phyloP scores from a whole-genome alignment of 2,888 invertebrate genomes.

The Allacma fusca region DNA sequence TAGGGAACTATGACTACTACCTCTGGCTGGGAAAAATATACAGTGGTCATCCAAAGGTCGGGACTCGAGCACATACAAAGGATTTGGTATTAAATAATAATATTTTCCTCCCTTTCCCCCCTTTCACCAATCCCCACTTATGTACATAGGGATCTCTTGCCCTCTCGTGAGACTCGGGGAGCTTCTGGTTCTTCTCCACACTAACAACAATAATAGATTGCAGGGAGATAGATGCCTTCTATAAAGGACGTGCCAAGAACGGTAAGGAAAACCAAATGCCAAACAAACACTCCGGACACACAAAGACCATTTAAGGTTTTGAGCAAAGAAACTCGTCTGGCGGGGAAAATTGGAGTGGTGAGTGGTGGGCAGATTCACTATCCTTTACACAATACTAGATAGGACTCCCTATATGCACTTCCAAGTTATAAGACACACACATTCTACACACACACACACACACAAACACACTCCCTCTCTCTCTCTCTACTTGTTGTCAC shows the following conservation, averaged over 20 bases:
- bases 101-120: background rate
- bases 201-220: constrained; percentile 9
- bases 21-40: no score
- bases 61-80: background rate
- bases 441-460: no score
- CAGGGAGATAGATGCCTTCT: background rate
- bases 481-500: constrained; percentile 2
- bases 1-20: no score
- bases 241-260: constrained; percentile 9
- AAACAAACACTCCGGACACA: constrained; percentile 24
- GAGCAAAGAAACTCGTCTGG: background rate
- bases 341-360: no score
- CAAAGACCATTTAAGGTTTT: constrained; percentile 12
- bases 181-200: background rate
- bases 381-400: no score
- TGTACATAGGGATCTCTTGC: background rate
- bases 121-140: background rate
- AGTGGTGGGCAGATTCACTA: background rate
- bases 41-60: no score
- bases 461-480: background rate
- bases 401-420: no score
- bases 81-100: background rate
- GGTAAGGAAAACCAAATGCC: constrained; percentile 7
- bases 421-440: no score
- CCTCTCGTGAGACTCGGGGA: background rate